A percentile compares a stretch with the other conserved stretches of the same genome.
These are phyloP conservation scores for Hypotaenidia okinawae DNA, from an alignment of 2,797 vertebrate genomes.

Conservation along the genomic window DNA sequence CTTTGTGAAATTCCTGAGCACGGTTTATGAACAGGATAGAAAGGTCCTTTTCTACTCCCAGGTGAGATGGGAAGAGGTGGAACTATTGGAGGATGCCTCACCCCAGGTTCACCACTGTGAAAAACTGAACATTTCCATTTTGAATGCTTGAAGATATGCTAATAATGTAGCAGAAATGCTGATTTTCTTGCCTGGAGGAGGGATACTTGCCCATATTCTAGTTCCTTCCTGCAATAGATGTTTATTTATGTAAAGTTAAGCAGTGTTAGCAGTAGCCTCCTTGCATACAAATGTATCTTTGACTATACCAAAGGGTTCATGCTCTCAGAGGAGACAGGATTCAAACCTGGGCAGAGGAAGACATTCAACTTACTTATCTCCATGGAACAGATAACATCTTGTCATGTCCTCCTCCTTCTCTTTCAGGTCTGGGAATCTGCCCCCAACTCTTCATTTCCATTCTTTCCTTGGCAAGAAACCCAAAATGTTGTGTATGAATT, in stretches of 20 bases:
- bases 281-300: not conserved
- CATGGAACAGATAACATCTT: not conserved
- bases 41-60: not conserved
- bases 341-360: not conserved
- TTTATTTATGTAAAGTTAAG: not conserved
- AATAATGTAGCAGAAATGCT: not conserved
- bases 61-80: not conserved
- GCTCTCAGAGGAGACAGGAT: not conserved
- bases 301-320: not conserved
- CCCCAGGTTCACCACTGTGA: not conserved
- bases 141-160: not conserved
- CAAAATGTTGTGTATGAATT: not conserved
- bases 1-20: not conserved
- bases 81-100: not conserved
- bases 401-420: not conserved
- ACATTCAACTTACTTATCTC: not conserved
- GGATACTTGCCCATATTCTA: not conserved
- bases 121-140: not conserved
- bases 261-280: not conserved
- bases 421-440: not conserved
- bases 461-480: not conserved
- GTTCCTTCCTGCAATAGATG: not conserved
- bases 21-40: not conserved
- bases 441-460: not conserved
- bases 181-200: not conserved